Conservation (phyloP, 2,113 vertebrate genomes). For the Excalfactoria chinensis region DNA sequence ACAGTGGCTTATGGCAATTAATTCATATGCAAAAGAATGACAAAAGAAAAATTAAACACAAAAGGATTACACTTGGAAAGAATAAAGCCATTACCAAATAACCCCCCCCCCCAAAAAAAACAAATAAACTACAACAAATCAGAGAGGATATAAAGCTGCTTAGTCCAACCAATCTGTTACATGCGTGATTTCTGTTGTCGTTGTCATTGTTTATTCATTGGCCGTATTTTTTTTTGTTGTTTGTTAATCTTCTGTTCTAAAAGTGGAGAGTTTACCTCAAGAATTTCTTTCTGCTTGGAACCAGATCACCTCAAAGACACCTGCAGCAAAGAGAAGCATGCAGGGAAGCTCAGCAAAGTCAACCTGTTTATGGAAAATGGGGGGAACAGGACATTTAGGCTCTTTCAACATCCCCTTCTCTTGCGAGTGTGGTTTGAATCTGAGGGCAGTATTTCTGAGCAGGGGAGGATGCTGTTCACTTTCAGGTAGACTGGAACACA, state of each 20-base stretch:
- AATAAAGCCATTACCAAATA: not conserved
- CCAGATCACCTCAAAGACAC: slow-evolving; percentile 48
- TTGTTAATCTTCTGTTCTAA: slow-evolving; percentile 65
- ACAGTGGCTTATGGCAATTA: slow-evolving; percentile 34
- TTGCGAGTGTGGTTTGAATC: not conserved
- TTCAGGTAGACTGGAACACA: not conserved
- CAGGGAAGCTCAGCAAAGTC: slow-evolving; percentile 20
- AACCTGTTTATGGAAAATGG: not conserved
- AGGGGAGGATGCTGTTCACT: not conserved
- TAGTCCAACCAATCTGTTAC: slow-evolving; percentile 39
- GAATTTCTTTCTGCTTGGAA: slow-evolving; percentile 76
- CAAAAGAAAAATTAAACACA: not conserved
- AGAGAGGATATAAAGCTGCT: slow-evolving; percentile 22
- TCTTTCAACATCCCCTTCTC: slow-evolving; percentile 22
- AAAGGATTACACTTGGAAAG: not conserved
- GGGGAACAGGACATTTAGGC: not conserved
- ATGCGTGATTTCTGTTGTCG: not conserved
- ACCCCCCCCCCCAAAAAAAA: not conserved
- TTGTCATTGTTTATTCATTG: slow-evolving; percentile 12
- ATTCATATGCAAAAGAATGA: not conserved
- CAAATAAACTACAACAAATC: not conserved
- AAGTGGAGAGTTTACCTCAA: slow-evolving; percentile 80
- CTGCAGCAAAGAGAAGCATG: not conserved
- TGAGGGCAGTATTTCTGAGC: not conserved
- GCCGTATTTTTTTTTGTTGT: not conserved